phyloP scores from a whole-genome alignment of 2,113 vertebrate genomes.

The Tauraco erythrolophus region DNA sequence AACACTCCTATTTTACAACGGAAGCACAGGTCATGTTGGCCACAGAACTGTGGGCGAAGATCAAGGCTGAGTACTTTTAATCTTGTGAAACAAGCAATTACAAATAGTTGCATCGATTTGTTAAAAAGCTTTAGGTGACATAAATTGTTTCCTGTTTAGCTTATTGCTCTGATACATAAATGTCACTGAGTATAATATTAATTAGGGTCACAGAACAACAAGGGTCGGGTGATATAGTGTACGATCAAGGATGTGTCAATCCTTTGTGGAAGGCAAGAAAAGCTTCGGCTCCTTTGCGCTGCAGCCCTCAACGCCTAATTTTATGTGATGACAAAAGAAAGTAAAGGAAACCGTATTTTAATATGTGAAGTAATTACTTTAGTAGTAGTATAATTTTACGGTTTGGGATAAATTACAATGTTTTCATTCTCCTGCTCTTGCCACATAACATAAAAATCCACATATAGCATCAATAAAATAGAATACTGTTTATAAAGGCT shows the following conservation, averaged over 20 bases:
- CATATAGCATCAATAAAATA: slow-evolving; percentile 73
- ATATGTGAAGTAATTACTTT: slow-evolving; percentile 65
- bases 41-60: slow-evolving; percentile 92
- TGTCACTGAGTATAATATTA: slow-evolving; percentile 91
- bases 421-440: slow-evolving; percentile 48
- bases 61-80: slow-evolving; percentile 98
- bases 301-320: not conserved
- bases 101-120: slow-evolving; percentile 99
- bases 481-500: slow-evolving; percentile 76
- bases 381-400: slow-evolving; percentile 54
- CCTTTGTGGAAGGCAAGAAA: slow-evolving; percentile 65
- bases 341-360: slow-evolving; percentile 33
- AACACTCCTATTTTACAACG: slow-evolving; percentile 78
- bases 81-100: slow-evolving; percentile 99
- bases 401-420: slow-evolving; percentile 47
- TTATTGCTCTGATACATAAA: slow-evolving; percentile 95
- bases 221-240: slow-evolving; percentile 84
- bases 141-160: slow-evolving; percentile 98
- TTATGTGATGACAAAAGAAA: slow-evolving; percentile 62
- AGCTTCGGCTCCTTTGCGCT: not conserved
- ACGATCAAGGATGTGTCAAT: slow-evolving; percentile 74
- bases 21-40: slow-evolving; percentile 89
- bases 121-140: slow-evolving; percentile 99
- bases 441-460: slow-evolving; percentile 65
- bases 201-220: slow-evolving; percentile 89